Conservation (phyloP, 2,113 vertebrate genomes). For the Orthonyx spaldingii region DNA sequence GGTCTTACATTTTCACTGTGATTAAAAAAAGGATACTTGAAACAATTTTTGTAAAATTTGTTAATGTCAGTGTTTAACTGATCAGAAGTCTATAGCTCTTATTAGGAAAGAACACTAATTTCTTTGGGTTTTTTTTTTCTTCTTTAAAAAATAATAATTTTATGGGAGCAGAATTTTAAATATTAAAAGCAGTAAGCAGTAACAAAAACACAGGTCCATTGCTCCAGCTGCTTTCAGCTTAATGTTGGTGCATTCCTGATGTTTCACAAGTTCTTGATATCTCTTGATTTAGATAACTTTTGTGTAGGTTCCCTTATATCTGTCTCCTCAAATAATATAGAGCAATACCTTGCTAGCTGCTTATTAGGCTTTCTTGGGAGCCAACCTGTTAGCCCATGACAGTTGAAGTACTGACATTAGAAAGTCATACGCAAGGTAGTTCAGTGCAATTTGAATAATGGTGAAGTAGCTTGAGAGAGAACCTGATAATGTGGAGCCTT, state of each 20-base stretch:
- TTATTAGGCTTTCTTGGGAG: neutral
- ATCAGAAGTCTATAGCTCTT: slow-evolving; percentile 52
- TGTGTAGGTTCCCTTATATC: neutral
- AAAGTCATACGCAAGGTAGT: neutral
- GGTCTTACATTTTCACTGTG: slow-evolving; percentile 84
- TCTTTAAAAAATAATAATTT: slow-evolving; percentile 9
- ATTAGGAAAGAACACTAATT: slow-evolving; percentile 45
- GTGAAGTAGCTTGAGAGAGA: slow-evolving; percentile 30
- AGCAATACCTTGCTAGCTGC: slow-evolving; percentile 58
- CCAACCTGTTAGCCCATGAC: neutral
- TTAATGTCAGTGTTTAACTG: slow-evolving; percentile 63
- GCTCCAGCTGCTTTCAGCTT: slow-evolving; percentile 32
- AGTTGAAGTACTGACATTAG: neutral
- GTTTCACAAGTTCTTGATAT: neutral
- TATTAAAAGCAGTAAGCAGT: slow-evolving; percentile 14
- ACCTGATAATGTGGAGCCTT: slow-evolving; percentile 32
- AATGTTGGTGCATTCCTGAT: slow-evolving; percentile 8
- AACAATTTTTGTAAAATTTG: slow-evolving; percentile 75
- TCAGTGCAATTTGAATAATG: neutral
- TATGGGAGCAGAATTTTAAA: slow-evolving; percentile 52
- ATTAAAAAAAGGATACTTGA: slow-evolving; percentile 79
- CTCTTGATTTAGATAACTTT: slow-evolving; percentile 1
- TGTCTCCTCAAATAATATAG: neutral
- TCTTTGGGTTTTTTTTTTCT: neutral
- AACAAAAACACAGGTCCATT: slow-evolving; percentile 27